Conservation (phyloP, 92 coral and sea anemone species). For the Epizoanthus ramosus region DNA sequence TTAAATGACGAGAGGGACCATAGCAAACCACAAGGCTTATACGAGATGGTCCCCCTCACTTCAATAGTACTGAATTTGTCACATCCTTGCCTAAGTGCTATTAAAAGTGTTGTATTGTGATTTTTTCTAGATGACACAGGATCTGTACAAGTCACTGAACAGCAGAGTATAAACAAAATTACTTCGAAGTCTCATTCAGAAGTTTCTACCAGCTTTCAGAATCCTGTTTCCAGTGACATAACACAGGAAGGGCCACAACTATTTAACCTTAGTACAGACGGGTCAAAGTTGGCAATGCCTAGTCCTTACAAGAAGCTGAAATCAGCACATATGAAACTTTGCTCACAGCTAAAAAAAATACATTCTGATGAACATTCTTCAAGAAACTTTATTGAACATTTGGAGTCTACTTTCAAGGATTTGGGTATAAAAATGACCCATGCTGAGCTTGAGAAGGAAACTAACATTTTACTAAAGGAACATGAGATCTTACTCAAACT, state of each 20-base stretch:
- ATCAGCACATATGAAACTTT: conserved; percentile 57
- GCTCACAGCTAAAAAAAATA: conserved; percentile 49
- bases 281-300: conserved; percentile 60
- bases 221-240: too few relatives aligned
- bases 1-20: too few relatives aligned
- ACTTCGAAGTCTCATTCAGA: background rate
- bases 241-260: background rate
- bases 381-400: conserved; percentile 50
- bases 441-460: conserved; percentile 36
- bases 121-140: background rate
- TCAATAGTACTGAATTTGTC: too few relatives aligned
- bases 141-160: background rate
- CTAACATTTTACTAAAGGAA: conserved; percentile 43
- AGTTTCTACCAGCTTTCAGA: background rate
- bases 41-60: too few relatives aligned
- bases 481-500: conserved; percentile 49
- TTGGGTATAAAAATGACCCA: conserved; percentile 37
- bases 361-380: conserved; percentile 36
- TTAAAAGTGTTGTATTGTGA: background rate
- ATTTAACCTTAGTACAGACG: conserved; percentile 59
- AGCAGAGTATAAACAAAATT: background rate
- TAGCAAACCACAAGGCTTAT: too few relatives aligned
- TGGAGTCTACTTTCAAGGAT: conserved; percentile 54
- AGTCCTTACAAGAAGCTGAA: conserved; percentile 73
- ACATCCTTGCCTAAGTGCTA: too few relatives aligned